Conservation (phyloP, 2,797 vertebrate genomes). For the Xerus rutilus region DNA sequence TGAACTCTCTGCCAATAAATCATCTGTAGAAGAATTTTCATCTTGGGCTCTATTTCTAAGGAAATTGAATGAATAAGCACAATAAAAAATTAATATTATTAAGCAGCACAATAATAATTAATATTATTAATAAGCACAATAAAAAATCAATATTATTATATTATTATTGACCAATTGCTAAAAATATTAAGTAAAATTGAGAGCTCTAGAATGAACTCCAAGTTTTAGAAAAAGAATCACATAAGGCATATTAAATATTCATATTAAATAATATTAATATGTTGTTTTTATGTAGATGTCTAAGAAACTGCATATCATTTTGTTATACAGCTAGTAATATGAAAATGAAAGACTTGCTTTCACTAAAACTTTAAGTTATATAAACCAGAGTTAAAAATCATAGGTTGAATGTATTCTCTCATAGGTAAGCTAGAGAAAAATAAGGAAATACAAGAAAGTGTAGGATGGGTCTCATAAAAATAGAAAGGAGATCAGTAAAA, state of each 20-base stretch:
- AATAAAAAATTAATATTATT: not conserved
- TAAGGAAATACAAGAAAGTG: too few species aligned
- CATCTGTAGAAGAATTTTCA: not conserved
- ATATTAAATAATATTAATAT: not conserved
- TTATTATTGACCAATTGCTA: not conserved
- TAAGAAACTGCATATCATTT: not conserved
- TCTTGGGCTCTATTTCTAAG: not conserved
- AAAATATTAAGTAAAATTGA: not conserved
- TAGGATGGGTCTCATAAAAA: too few species aligned
- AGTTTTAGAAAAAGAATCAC: not conserved
- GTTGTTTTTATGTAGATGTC: not conserved
- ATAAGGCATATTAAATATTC: not conserved
- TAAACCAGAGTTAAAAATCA: not conserved
- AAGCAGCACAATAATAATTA: too few species aligned
- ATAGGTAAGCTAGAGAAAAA: too few species aligned
- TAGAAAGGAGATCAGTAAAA: too few species aligned
- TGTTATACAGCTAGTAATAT: rapidly evolving
- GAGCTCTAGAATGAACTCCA: not conserved
- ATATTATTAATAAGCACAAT: not conserved
- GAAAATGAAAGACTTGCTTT: not conserved
- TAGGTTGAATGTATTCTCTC: too few species aligned
- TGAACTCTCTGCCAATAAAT: not conserved
- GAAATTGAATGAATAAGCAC: not conserved
- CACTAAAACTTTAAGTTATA: not conserved
- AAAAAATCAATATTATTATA: too few species aligned